Base-by-base conservation (phyloP, 2,888 invertebrate genomes). In the Cancer borealis region DNA sequence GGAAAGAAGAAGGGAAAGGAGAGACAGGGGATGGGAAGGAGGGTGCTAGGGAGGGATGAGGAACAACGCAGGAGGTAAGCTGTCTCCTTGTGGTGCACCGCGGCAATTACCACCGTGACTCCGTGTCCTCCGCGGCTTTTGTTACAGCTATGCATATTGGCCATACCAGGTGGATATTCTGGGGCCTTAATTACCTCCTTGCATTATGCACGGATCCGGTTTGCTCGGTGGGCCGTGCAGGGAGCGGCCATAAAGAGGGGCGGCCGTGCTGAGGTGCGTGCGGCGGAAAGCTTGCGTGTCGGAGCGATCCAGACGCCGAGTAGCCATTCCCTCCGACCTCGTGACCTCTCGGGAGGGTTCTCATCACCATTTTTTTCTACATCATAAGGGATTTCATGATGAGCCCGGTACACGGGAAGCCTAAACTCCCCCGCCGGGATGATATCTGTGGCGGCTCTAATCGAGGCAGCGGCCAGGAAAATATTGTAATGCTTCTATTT, bases 1-100 rank as follows among this genome's bases (percentile, higher is more conserved):
- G 30, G 39, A 84, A 39, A 39, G 84, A 84, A 3, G 84, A 84
- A n/a, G 39, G 39, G 84, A 17, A 3, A 39, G 39, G 39, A 30
- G 84, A 39, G 84, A 84, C 84, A 39, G 84, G n/a, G 84, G 39
- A 8, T 3, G 30, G n/a, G 17, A 39, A 10, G 84, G 39, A 84
- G 84, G 39, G 39, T 39, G 39, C n/a, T 3, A 84, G 73, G 91
- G 26, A 79, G 66, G 39, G 91, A 54, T 46, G 91, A 79, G 45
- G 91, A 46, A 79, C 91, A 91, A 47, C 79, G 73, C 54, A 73
- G 91, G 91, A 79, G 91, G 91, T 91, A 91, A 91, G 79, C 91
- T 91, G 46, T 79, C 79, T 46, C 91, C 91, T 79, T 91, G 91
- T 79, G 91, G 91, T 79, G 73, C 21, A 79, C 79, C 79, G 46